phyloP scores from a whole-genome alignment of 2,113 vertebrate genomes.

The Leptosomus discolor region DNA sequence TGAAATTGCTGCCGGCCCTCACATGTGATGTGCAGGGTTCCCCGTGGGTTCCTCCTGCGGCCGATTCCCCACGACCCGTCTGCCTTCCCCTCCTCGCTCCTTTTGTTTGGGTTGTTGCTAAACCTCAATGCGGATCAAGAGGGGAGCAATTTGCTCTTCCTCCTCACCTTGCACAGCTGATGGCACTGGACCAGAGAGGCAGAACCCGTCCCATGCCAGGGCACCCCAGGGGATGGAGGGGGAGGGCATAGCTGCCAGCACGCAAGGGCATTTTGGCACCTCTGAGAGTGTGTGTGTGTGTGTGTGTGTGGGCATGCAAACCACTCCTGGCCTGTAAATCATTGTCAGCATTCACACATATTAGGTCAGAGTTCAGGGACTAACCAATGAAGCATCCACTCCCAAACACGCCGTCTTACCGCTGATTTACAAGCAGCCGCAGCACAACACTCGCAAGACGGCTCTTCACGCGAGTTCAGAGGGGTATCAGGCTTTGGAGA shows the following conservation, averaged over 20 bases:
- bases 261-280: not conserved
- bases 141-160: not conserved
- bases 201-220: not conserved
- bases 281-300: not conserved
- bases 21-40: not conserved
- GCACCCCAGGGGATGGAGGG: not conserved
- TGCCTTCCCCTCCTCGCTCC: not conserved
- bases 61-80: rapidly evolving
- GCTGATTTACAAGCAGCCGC: not conserved
- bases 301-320: not conserved
- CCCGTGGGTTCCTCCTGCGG: not conserved
- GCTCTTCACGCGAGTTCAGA: not conserved
- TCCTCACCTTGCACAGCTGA: not conserved
- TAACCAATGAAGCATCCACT: constrained; percentile 45
- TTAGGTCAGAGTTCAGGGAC: constrained; percentile 52
- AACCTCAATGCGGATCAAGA: rapidly evolving
- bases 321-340: constrained; percentile 50
- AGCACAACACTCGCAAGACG: rapidly evolving
- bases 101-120: not conserved
- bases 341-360: not conserved
- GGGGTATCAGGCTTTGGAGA: not conserved
- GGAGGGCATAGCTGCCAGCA: not conserved
- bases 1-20: not conserved
- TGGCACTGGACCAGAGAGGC: not conserved
- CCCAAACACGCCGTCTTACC: not conserved